Evolutionary conservation across 1,140 invertebrate species (phyloP), one percentile per base, ranked within the genome.

Genomic region (Pseudomyrmex gracilis): DNA sequence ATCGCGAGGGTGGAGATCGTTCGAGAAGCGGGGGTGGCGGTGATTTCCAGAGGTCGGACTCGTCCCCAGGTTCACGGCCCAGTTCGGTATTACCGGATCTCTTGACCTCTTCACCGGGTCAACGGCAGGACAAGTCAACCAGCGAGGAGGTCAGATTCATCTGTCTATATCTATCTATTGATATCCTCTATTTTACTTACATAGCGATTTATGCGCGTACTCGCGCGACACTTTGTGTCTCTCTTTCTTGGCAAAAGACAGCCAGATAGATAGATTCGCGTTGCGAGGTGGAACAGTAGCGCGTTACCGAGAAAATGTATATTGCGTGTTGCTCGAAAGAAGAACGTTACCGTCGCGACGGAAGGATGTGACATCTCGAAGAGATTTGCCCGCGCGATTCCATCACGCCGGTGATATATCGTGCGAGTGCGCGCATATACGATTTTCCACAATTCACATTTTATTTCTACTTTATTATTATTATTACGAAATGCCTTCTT

Each of bases 31-130:
- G 95, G 86, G 95, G 96, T 83, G 95, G 96, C 84, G 95, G 97
- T 86, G 95, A 95, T 67, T 94, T 95, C 89, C 95, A 95, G 86
- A 93, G 95, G 55, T 94, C 94, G 84, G 95, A 95, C 74, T 95
- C 94, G n/a, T 96, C 97, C 20, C 95, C 95, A 49, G 95, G 95
- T 67, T 95, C 96, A 2, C 95, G 98, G 82, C 97, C 97, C 74
- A 98, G 97, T 94, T 98, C 97, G 60, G 98, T 99, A 47, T 95
- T 99, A 76, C 98, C 98, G 51, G 98, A 99, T 95, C 95, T 99
- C 82, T 95, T 99, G 63, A 98, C 98, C 91, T 95, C 96, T 61
- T 97, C 97, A 87, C 97, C 97, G 73, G 97, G 97, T 89, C 98
- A 98, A 90, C 95, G 98, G 63, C 97, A 98, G 92, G 98, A 99